Base-by-base conservation (phyloP, 2,888 invertebrate species). In the Trichopoda pennipes region DNA sequence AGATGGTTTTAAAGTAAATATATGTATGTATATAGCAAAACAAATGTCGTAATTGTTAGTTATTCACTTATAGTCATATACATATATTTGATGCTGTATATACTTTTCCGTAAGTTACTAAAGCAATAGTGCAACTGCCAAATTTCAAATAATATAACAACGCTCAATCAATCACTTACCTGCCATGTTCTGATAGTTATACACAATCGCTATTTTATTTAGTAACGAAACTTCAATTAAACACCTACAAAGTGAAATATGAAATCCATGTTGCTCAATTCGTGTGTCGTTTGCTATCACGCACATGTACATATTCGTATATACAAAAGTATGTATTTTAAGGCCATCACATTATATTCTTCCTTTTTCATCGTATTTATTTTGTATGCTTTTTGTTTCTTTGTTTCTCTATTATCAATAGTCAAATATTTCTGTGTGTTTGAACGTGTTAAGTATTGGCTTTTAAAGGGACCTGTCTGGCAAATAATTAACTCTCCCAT, bases 161-260 rank as follows among this genome's bases (percentile, higher is more conserved):
- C 76, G 66, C 49, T 70, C 80, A 83, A 83, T 85, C 85, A 84
- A 83, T 85, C 85, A 84, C 81, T 78, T 78, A 83, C 74, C 79
- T 84, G 84, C 80, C 83, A 85, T 53, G 69, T 81, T 72, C 49
- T 75, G 56, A 56, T 68, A 53, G 75, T 56, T 74, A 75, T 74
- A 75, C 75, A 2, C 3, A 81, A 78, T 38, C 32, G 3, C 9
- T 35, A 10, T 35, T 35, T 35, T 17, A 53, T n/a, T 17, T 12
- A 42, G 21, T 16, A 56, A 64, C 21, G 47, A 49, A 60, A 35
- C 28, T 7, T 38, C 9, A 38, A 53, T 14, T 28, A 4, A 16
- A 44, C 69, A 70, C 47, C 19, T 16, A 10, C 58, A 58, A 42
- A 17, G 14, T 42, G 42, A 42, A 14, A 42, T 42, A 35, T n/a